Base-by-base conservation (phyloP, 1,140 invertebrate genomes). In the Brachionus paranguensis region DNA sequence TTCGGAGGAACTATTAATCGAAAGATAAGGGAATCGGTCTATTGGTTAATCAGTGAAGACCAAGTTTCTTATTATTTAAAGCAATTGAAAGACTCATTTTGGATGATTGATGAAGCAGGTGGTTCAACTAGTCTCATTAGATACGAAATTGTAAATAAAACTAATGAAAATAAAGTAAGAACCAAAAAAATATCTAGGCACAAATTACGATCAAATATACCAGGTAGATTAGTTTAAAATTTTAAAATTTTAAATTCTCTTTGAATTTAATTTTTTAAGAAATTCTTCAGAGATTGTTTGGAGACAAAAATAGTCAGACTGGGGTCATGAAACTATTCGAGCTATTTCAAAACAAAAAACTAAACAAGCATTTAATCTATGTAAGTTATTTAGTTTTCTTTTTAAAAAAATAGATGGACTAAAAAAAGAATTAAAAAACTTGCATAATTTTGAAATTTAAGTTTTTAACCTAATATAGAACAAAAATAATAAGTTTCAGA, bases 281-380 rank as follows among this genome's bases (percentile, higher is more conserved):
- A 87, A 92, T 94, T 85, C 89, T 96, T 84, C 93, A 92, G 78
- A 95, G 93, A 87, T 89, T 96, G 60, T 93, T 96, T 60, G 95
- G 95, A 27, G 92, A 94, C 78, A 94, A 94, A 88, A 94, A 94
- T 86, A 93, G 94, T 37, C 92, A 93, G 85, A 92, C 93, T 85
- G 95, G 95, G 41, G 92, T 94, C 1, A 93, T 92, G 60, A 96
- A 95, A 90, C 92, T 96, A 65, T 96, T 96, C 90, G 93, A 95
- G 87, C 93, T 93, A 43, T 88, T 96, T 76, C 95, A 96, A 88
- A 93, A 95, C 89, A 92, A 92, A 84, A 92, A 92, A 86, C 92
- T 95, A 84, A 96, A 97, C 88, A 96, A 96, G 89, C 95, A 96
- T 86, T 89, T 97, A 41, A 93, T 95, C 90, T 96, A 96, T 91